Conservation (phyloP, 2,113 vertebrate genomes). For the Orcinus orca region DNA sequence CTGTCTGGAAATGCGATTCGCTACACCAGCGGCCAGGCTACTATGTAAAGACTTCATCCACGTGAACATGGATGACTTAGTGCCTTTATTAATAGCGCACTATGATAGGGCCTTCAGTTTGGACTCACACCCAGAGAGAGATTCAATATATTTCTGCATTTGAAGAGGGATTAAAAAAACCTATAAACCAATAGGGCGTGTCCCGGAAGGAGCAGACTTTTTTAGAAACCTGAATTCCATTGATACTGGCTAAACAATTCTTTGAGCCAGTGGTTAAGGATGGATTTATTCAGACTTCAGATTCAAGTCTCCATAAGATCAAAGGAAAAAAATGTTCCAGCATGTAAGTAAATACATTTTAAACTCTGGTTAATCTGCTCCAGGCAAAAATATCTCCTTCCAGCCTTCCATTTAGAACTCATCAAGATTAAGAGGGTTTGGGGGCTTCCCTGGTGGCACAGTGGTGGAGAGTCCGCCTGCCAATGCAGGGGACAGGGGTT, state of each 20-base stretch:
- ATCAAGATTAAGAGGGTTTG: not conserved
- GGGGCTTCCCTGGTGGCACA: no score
- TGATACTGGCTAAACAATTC: not conserved
- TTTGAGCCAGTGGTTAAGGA: constrained; percentile 14
- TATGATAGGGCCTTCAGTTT: not conserved
- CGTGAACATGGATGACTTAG: fast-evolving
- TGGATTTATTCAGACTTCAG: constrained; percentile 1
- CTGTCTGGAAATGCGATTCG: not conserved
- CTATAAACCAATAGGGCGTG: not conserved
- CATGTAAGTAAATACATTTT: not conserved
- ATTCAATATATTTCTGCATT: not conserved
- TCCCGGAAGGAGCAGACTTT: not conserved
- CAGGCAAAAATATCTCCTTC: not conserved
- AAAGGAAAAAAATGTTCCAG: not conserved
- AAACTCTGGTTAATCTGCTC: not conserved
- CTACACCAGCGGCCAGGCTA: not conserved
- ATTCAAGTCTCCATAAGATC: constrained; percentile 1
- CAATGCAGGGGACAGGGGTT: no score
- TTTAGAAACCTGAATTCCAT: not conserved
- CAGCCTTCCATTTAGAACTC: not conserved
- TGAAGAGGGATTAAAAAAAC: not conserved
- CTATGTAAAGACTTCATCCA: not conserved
- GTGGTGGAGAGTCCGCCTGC: no score
- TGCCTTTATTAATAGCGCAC: not conserved
- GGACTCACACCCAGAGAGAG: not conserved